phyloP scores from a whole-genome alignment of 2,113 vertebrate species.

The Tympanuchus pallidicinctus region DNA sequence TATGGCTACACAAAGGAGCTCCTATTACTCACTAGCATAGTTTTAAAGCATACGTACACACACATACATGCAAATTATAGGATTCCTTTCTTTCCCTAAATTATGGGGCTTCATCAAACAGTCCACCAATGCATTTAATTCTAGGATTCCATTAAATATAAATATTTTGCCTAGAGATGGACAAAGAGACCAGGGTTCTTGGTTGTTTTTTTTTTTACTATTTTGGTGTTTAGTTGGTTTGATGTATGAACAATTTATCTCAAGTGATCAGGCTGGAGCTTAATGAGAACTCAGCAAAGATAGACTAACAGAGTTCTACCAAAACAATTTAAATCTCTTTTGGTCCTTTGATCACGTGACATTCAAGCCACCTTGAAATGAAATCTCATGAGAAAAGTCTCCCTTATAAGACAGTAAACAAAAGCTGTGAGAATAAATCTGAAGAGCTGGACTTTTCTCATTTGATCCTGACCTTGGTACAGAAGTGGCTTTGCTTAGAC shows the following conservation, averaged over 20 bases:
- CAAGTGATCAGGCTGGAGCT: not conserved
- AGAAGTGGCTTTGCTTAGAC: not conserved
- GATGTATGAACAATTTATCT: not conserved
- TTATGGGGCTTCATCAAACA: not conserved
- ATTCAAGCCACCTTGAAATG: not conserved
- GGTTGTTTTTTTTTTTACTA: not conserved
- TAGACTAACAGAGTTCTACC: too few species aligned
- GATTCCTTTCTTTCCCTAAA: not conserved
- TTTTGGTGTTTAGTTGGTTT: not conserved
- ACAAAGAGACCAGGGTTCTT: not conserved
- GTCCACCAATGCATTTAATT: not conserved
- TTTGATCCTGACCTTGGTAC: not conserved
- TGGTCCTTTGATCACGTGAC: not conserved
- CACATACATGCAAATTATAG: not conserved
- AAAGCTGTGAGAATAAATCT: not conserved
- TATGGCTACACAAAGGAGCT: not conserved
- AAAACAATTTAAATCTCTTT: not conserved
- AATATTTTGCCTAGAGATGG: not conserved
- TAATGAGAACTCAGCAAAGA: not conserved
- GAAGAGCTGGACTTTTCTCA: not conserved
- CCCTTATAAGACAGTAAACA: not conserved
- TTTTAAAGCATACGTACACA: not conserved
- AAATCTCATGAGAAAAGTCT: not conserved
- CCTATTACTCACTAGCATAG: not conserved
- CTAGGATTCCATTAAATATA: not conserved